phyloP scores from a whole-genome alignment of 2,888 invertebrate genomes.

The Tenthredo livida region DNA sequence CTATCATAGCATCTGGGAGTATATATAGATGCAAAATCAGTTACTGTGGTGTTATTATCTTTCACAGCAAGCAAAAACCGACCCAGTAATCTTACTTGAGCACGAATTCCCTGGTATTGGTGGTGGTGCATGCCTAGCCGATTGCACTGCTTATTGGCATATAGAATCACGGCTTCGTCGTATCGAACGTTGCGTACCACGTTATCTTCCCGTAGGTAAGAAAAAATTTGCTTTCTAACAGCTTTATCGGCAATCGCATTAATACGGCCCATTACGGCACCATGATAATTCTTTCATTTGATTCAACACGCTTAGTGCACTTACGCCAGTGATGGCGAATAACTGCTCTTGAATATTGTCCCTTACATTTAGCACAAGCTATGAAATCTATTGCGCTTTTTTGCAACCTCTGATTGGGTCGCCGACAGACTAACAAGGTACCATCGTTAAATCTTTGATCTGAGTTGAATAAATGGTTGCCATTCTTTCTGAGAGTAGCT shows the following conservation, averaged over 20 bases:
- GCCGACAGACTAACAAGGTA: slow-evolving; percentile 54
- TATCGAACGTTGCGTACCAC: slow-evolving; percentile 56
- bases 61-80: slow-evolving; percentile 55
- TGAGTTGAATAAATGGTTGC: slow-evolving; percentile 54
- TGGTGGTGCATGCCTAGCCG: slow-evolving; percentile 55
- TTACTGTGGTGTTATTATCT: slow-evolving; percentile 51
- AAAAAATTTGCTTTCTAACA: slow-evolving; percentile 55
- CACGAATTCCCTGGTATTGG: slow-evolving; percentile 55
- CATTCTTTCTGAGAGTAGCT: slow-evolving; percentile 52
- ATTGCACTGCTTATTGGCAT: slow-evolving; percentile 58
- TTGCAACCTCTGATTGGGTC: slow-evolving; percentile 50
- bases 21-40: slow-evolving; percentile 50
- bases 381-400: slow-evolving; percentile 53
- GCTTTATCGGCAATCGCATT: slow-evolving; percentile 54
- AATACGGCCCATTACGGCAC: slow-evolving; percentile 54
- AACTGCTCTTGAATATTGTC: slow-evolving; percentile 50
- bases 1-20: background rate
- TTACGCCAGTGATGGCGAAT: slow-evolving; percentile 56
- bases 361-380: slow-evolving; percentile 55
- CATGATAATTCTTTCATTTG: slow-evolving; percentile 52
- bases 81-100: slow-evolving; percentile 54
- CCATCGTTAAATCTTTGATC: slow-evolving; percentile 49
- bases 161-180: slow-evolving; percentile 57
- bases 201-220: slow-evolving; percentile 58
- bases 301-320: slow-evolving; percentile 47